Evolutionary conservation across 2,113 vertebrate species (phyloP).

Genomic region (Muscicapa adusta): DNA sequence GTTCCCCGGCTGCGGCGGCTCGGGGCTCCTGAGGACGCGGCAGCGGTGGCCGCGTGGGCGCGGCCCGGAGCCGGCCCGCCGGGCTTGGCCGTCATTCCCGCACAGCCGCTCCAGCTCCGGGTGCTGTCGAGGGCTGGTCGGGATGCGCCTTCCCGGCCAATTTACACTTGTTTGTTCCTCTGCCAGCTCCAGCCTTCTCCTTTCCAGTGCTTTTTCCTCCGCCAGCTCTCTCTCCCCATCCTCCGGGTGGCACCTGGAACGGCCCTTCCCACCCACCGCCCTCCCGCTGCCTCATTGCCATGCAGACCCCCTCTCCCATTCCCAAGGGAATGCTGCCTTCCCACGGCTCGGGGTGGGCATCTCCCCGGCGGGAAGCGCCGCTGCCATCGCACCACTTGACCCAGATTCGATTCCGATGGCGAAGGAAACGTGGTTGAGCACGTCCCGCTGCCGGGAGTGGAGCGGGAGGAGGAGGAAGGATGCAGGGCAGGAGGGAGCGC

Average conservation of each 20-base stretch:
- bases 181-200: not conserved
- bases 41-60: not conserved
- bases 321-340: not conserved
- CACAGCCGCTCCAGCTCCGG: not conserved
- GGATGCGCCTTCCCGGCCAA: not conserved
- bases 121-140: not conserved
- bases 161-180: not conserved
- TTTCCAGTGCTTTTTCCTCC: not conserved
- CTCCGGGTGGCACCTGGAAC: not conserved
- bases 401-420: not conserved
- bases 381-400: not conserved
- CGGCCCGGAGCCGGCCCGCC: not conserved
- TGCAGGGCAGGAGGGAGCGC: not conserved
- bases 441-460: not conserved
- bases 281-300: rapidly evolving
- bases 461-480: not conserved
- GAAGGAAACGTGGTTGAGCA: not conserved
- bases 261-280: not conserved
- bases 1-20: not conserved
- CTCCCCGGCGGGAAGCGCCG: not conserved
- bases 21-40: not conserved
- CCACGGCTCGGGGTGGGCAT: not conserved
- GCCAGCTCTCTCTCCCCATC: not conserved
- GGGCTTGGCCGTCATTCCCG: not conserved
- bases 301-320: not conserved